phyloP scores from a whole-genome alignment of 2,797 vertebrate genomes.

The Eupleurogrammus muticus region DNA sequence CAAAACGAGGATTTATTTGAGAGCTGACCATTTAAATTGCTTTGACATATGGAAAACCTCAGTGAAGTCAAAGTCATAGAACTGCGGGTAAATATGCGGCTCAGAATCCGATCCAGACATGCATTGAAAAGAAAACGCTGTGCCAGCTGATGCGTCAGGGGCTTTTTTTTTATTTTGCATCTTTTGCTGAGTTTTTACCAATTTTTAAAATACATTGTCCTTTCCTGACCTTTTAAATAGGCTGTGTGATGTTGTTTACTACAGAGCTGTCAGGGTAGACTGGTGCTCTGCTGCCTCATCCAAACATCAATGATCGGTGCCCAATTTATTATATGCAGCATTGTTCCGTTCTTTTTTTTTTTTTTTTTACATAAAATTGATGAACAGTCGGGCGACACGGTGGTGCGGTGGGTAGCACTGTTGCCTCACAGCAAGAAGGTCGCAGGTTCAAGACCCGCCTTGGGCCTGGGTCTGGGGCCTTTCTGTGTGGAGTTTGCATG shows the following conservation, averaged over 20 bases:
- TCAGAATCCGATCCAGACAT: constrained; percentile 30
- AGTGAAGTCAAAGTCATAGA: constrained; percentile 29
- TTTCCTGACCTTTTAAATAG: constrained; percentile 20
- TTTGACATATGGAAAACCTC: constrained; percentile 60
- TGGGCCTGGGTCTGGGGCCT: too few relatives aligned
- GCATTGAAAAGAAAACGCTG: constrained; percentile 36
- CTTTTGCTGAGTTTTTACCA: constrained; percentile 12
- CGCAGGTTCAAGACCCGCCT: too few relatives aligned
- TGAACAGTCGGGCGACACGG: too few relatives aligned
- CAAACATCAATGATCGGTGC: not conserved
- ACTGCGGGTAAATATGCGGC: constrained; percentile 39
- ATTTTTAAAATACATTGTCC: constrained; percentile 14
- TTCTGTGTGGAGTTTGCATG: too few relatives aligned
- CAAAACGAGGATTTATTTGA: constrained; percentile 60
- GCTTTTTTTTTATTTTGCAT: constrained; percentile 6
- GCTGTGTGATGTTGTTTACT: constrained; percentile 6
- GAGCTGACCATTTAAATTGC: constrained; percentile 51
- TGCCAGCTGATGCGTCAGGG: constrained; percentile 44
- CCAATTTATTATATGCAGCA: not conserved
- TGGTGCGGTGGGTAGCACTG: too few relatives aligned
- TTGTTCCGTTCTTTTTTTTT: not conserved
- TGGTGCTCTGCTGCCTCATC: not conserved
- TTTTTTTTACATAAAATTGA: too few relatives aligned
- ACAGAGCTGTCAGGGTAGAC: not conserved
- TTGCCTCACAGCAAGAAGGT: too few relatives aligned